Base-by-base conservation (phyloP, 92 coral and sea anemone species). In the Epizoanthus fatuus region DNA sequence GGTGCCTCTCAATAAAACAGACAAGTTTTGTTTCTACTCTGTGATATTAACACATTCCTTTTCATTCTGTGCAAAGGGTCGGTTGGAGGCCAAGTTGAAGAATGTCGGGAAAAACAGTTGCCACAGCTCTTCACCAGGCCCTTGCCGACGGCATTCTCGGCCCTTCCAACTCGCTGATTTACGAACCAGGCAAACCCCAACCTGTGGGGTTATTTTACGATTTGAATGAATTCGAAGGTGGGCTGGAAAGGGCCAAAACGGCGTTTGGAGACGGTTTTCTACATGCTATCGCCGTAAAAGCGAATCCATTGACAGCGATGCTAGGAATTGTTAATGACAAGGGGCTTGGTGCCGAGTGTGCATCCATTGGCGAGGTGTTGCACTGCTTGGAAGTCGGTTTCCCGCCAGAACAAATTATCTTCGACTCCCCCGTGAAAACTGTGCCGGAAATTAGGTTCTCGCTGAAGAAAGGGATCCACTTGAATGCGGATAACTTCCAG, bases 261-360 rank as follows among this genome's bases (percentile, higher is more conserved):
- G 98, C 96, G 19, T 96, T 96, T 87, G 99, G 98, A 40, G 35
- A 87, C 94, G 92, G 93, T 20, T 79, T 92, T 73, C 75, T 92
- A 17, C 98, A 96, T 80, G 98, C 98, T 1, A 53, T 91, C 11
- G 98, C 98, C 17, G 79, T 93, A 47, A 95, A 95, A 62, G 22
- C 98, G n/a, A 95, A 96, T 74, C 98, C 98, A 16, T 80, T 96
- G n/a, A 88, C 93, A 17, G 86, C 85, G 3, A 74, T 96, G 56
- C 20, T 96, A 7, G 84, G 90, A 72, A 83, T 96, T 63, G 84
- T 92, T 7, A 72, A 80, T 7, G 53, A 92, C 7, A 87, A 90
- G 94, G 98, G 98, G 32, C 89, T 74, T 75, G 98, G 98, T 3
- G 89, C 92, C 53, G 98, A 96, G 70, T 96, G 98, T 82, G 98